These are phyloP conservation scores for Papilio polytes DNA, from an alignment of 1,140 invertebrate species.

Conservation along the genomic window DNA sequence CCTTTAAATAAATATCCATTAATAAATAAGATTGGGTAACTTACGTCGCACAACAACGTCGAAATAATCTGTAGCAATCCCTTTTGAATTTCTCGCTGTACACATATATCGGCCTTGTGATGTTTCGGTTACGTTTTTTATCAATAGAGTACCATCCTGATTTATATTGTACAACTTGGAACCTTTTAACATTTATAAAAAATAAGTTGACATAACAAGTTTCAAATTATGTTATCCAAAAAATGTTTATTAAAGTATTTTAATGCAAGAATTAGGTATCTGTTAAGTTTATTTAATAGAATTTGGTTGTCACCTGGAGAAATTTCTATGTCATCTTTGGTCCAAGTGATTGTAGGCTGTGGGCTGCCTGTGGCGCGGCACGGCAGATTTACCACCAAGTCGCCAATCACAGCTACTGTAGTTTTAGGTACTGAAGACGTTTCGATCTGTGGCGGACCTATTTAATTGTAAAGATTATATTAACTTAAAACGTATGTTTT, in stretches of 20 bases:
- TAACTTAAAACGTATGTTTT: neutral
- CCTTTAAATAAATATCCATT: no score
- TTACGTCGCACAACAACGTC: slow-evolving; percentile 46
- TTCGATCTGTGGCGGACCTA: slow-evolving; percentile 51
- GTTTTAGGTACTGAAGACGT: slow-evolving; percentile 39
- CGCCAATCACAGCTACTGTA: slow-evolving; percentile 49
- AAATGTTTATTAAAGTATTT: no score
- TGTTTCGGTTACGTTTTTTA: slow-evolving; percentile 51
- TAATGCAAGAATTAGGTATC: no score
- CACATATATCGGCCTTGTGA: slow-evolving; percentile 48
- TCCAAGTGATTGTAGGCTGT: slow-evolving; percentile 57
- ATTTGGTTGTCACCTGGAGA: slow-evolving; percentile 47
- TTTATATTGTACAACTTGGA: slow-evolving; percentile 52
- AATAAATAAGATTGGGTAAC: slow-evolving; percentile 22
- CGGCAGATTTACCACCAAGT: slow-evolving; percentile 47
- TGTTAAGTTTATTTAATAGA: neutral
- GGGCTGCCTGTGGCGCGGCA: slow-evolving; percentile 56
- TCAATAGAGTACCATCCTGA: slow-evolving; percentile 51
- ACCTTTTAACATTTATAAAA: slow-evolving; percentile 41
- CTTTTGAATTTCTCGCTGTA: slow-evolving; percentile 51
- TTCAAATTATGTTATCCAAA: no score
- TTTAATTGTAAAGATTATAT: slow-evolving; percentile 28
- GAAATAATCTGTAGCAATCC: slow-evolving; percentile 42
- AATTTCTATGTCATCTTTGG: slow-evolving; percentile 43
- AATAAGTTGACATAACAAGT: neutral